These are phyloP conservation scores for Passer domesticus DNA, from an alignment of 2,113 vertebrate genomes.

Conservation along the genomic window DNA sequence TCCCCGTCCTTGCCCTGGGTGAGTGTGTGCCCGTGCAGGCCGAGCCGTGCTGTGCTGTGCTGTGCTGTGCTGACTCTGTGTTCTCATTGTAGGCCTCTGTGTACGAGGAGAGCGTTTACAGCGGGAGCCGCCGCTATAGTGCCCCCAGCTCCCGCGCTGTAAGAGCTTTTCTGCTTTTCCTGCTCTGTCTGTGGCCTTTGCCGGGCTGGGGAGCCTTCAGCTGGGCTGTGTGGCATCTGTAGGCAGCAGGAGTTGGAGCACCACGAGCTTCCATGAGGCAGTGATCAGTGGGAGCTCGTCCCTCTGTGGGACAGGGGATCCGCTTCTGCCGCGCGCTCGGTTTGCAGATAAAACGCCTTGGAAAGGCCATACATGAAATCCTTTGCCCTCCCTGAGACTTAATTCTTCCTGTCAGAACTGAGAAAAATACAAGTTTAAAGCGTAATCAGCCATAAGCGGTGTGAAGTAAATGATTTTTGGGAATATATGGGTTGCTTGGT, in stretches of 20 bases:
- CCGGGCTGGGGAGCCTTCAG: background rate
- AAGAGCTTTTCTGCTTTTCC: conserved; percentile 68
- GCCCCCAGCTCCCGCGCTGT: conserved; percentile 76
- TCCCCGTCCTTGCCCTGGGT: background rate
- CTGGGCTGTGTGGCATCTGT: background rate
- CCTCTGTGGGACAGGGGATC: fast-evolving
- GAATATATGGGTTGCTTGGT: background rate
- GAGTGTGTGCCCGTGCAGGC: background rate
- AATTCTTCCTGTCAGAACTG: background rate
- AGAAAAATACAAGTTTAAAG: background rate
- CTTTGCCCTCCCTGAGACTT: background rate
- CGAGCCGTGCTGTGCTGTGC: background rate
- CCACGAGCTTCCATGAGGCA: fast-evolving
- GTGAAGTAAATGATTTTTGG: background rate
- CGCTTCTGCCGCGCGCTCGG: fast-evolving
- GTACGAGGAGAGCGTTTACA: conserved; percentile 77
- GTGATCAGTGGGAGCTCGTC: fast-evolving
- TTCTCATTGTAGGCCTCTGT: conserved; percentile 74
- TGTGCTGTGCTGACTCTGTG: conserved; percentile 24
- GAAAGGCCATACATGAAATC: background rate
- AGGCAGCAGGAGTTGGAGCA: background rate
- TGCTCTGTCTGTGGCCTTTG: background rate
- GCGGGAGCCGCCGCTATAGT: conserved; percentile 70
- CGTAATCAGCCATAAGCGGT: background rate
- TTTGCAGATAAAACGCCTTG: background rate